phyloP scores from a whole-genome alignment of 2,113 vertebrate species.

The Pholis gunnellus region DNA sequence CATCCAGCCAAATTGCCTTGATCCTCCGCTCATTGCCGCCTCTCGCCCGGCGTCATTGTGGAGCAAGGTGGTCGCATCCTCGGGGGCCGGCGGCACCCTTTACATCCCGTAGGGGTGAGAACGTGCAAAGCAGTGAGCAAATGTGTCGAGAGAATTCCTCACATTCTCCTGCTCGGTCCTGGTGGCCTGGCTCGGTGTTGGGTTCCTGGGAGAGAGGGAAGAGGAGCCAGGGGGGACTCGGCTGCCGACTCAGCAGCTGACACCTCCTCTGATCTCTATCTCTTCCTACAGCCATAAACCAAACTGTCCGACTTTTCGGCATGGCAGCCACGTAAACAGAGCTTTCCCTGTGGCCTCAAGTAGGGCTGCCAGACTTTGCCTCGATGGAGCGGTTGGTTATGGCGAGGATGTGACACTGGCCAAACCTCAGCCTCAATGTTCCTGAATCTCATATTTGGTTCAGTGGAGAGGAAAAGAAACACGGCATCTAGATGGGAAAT shows the following conservation, averaged over 20 bases:
- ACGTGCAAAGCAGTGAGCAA: conserved; percentile 78
- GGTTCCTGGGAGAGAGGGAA: conserved; percentile 81
- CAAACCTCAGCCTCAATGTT: background rate
- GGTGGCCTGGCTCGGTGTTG: conserved; percentile 77
- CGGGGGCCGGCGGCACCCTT: conserved; percentile 56
- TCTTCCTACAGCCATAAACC: conserved; percentile 78
- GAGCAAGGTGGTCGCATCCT: conserved; percentile 71
- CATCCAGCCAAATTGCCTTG: conserved; percentile 74
- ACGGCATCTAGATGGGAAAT: background rate
- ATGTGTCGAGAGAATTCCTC: conserved; percentile 82
- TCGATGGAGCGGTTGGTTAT: conserved; percentile 17
- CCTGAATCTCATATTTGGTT: background rate
- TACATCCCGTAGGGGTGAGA: conserved; percentile 79
- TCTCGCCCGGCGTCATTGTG: conserved; percentile 44
- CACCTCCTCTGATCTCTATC: conserved; percentile 81
- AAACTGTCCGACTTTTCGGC: conserved; percentile 71
- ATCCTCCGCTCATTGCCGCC: conserved; percentile 67
- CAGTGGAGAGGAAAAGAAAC: background rate
- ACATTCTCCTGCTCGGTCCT: conserved; percentile 76
- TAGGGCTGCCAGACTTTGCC: conserved; percentile 36
- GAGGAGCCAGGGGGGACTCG: conserved; percentile 72
- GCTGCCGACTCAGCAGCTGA: conserved; percentile 82
- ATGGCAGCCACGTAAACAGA: conserved; percentile 69
- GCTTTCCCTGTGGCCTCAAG: conserved; percentile 45
- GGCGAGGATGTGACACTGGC: background rate